phyloP scores from a whole-genome alignment of 2,113 vertebrate genomes.

The Bungarus multicinctus region DNA sequence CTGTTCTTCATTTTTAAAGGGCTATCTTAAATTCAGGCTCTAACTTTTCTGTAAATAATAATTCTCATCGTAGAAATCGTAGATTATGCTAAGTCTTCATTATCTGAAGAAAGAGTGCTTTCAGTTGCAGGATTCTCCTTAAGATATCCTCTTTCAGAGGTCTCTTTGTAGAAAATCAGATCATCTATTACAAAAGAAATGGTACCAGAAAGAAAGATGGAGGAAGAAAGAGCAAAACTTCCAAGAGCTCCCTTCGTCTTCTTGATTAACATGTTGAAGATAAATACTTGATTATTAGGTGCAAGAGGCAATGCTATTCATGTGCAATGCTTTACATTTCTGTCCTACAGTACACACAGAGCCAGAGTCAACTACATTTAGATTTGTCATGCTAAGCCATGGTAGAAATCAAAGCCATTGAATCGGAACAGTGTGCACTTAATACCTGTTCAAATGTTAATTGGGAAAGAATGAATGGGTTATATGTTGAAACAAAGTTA shows the following conservation, averaged over 20 bases:
- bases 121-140: not conserved
- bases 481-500: not conserved
- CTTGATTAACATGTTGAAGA: not conserved
- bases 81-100: not conserved
- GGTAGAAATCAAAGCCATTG: conserved; percentile 20
- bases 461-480: conserved; percentile 7
- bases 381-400: not conserved
- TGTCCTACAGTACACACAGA: conserved; percentile 50
- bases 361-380: conserved; percentile 38
- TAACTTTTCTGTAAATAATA: not conserved
- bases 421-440: not conserved
- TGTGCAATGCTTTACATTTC: conserved; percentile 32
- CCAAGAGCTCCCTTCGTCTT: not conserved
- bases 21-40: not conserved
- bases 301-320: conserved; percentile 39
- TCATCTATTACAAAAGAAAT: not conserved
- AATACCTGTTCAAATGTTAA: conserved; percentile 4
- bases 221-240: not conserved
- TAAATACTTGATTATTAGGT: not conserved
- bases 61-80: not conserved
- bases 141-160: not conserved
- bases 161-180: not conserved
- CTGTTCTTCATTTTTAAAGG: not conserved
- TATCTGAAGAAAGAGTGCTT: not conserved
- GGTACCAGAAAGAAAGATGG: not conserved